Conservation (phyloP, 2,888 invertebrate genomes). For the Loripinus fragilis region DNA sequence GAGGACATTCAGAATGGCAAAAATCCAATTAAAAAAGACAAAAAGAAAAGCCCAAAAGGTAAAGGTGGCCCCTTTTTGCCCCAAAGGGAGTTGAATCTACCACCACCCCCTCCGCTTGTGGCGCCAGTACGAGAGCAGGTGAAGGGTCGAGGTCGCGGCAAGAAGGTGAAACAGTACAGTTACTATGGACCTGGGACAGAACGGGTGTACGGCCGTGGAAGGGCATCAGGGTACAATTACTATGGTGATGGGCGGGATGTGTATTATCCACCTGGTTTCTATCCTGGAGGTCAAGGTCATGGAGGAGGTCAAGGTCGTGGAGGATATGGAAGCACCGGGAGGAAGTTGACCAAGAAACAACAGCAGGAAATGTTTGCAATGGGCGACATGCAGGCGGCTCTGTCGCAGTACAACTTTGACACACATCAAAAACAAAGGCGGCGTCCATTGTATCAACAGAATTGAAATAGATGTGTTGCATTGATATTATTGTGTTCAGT, state of each 20-base stretch:
- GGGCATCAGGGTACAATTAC: constrained; percentile 40
- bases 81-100: constrained; percentile 44
- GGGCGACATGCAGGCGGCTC: constrained; percentile 48
- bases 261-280: constrained; percentile 35
- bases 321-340: background rate
- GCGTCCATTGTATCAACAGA: background rate
- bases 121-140: background rate
- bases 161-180: constrained; percentile 29
- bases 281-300: constrained; percentile 4
- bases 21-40: constrained; percentile 31
- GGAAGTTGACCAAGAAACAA: background rate
- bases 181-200: constrained; percentile 41
- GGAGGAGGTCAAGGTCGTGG: no score
- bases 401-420: constrained; percentile 44
- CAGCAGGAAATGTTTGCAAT: constrained; percentile 33
- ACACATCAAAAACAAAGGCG: background rate
- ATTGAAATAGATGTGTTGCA: no score
- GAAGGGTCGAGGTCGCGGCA: constrained; percentile 6
- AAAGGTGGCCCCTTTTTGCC: constrained; percentile 40
- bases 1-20: constrained; percentile 49
- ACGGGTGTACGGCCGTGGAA: constrained; percentile 44
- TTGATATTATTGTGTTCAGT: no score
- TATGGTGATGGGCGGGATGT: constrained; percentile 53
- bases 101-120: constrained; percentile 21
- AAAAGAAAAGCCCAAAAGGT: constrained; percentile 37